Percentiles rank a stretch among this genome's conserved stretches.
These are phyloP conservation scores for Pangasius djambal DNA, from an alignment of 2,797 vertebrate genomes.

Conservation along the genomic window DNA sequence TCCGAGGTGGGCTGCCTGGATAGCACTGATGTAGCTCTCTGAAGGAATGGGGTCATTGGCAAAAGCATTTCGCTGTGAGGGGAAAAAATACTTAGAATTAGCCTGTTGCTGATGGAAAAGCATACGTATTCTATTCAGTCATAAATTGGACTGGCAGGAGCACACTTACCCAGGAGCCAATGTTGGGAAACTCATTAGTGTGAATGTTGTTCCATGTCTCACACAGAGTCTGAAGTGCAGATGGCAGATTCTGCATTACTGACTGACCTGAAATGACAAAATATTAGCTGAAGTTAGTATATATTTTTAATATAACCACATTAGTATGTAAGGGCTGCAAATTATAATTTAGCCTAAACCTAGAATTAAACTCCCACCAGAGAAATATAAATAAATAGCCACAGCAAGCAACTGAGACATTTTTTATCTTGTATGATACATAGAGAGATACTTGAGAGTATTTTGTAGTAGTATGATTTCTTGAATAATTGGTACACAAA, in stretches of 20 bases:
- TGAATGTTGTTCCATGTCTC: slow-evolving; percentile 95
- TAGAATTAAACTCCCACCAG: neutral
- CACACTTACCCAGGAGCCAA: slow-evolving; percentile 92
- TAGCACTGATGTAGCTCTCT: slow-evolving; percentile 97
- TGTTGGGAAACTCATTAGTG: slow-evolving; percentile 97
- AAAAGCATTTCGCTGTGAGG: slow-evolving; percentile 90
- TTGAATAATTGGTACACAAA: neutral
- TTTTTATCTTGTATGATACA: neutral
- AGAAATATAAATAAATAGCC: neutral
- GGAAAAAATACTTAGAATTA: neutral
- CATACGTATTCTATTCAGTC: neutral
- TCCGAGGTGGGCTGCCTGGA: slow-evolving; percentile 94
- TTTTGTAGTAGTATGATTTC: neutral
- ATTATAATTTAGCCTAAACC: neutral
- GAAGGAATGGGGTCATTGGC: slow-evolving; percentile 97
- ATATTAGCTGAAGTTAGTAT: slow-evolving; percentile 33
- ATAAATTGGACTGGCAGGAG: neutral
- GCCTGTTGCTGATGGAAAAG: neutral
- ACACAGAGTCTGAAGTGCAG: slow-evolving; percentile 88
- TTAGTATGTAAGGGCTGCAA: neutral
- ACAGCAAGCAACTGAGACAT: neutral
- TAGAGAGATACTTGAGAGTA: neutral
- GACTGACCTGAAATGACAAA: slow-evolving; percentile 76
- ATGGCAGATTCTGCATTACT: slow-evolving; percentile 92
- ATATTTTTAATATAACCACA: neutral